Conservation (phyloP, 2,113 vertebrate genomes). For the Microtus richardsoni region DNA sequence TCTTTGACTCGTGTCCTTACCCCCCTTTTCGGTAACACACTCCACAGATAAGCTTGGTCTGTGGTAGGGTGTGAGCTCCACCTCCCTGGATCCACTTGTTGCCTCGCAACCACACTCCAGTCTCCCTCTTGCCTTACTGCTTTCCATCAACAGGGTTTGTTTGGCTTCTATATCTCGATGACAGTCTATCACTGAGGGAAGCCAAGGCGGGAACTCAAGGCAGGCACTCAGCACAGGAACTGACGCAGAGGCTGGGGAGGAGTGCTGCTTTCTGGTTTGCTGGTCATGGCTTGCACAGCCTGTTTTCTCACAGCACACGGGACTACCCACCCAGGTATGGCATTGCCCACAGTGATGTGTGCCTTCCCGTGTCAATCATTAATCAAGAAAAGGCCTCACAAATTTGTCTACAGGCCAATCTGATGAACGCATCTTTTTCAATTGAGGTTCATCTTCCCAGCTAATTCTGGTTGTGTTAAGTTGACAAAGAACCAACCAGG, state of each 20-base stretch:
- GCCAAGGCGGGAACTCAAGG: background rate
- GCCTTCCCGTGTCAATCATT: background rate
- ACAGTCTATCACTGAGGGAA: background rate
- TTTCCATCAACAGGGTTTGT: background rate
- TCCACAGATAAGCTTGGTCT: too few species aligned
- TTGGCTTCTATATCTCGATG: background rate
- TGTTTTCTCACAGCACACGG: background rate
- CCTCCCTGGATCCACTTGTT: background rate
- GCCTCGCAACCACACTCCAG: too few species aligned
- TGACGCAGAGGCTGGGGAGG: background rate
- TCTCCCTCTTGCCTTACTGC: background rate
- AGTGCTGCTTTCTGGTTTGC: background rate
- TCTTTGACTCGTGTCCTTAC: too few species aligned
- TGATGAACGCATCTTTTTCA: background rate
- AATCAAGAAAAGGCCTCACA: background rate
- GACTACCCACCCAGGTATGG: background rate
- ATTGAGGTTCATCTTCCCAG: background rate
- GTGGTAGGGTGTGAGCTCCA: too few species aligned
- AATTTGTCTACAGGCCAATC: background rate
- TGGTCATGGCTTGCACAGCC: background rate
- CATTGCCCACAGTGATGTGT: background rate
- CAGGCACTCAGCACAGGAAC: background rate
- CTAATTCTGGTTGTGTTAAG: background rate
- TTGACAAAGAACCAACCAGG: background rate
- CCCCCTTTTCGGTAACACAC: accelerated